Evolutionary conservation across 2,113 vertebrate genomes (phyloP).

Genomic region (Aphyosemion australe): DNA sequence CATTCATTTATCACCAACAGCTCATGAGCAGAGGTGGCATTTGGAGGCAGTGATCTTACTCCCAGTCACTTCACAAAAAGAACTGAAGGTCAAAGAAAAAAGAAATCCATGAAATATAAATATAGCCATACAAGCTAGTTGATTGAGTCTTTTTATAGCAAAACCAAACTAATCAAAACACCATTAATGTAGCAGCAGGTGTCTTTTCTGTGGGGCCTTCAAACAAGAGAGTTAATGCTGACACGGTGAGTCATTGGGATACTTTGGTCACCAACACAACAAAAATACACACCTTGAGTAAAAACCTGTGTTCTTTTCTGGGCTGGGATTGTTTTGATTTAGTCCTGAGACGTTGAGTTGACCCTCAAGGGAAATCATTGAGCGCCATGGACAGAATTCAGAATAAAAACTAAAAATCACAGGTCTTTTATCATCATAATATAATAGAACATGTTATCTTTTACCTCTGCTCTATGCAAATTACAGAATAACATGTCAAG

Average conservation of each 20-base stretch:
- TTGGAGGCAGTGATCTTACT: too few species aligned
- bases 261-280: constrained; percentile 16
- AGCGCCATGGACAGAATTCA: too few species aligned
- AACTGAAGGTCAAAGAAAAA: too few species aligned
- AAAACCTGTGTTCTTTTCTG: not conserved
- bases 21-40: too few species aligned
- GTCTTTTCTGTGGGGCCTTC: constrained; percentile 2
- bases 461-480: not conserved
- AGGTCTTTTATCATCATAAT: too few species aligned
- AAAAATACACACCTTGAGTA: constrained; percentile 13
- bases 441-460: too few species aligned
- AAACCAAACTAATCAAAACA: not conserved
- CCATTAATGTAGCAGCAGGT: constrained; percentile 6
- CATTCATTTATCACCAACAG: too few species aligned
- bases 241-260: constrained; percentile 22
- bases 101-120: too few species aligned
- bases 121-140: not conserved
- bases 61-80: too few species aligned
- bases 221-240: constrained; percentile 9
- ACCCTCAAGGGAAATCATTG: too few species aligned
- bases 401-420: not conserved
- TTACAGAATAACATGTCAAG: not conserved
- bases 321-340: constrained; percentile 3
- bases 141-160: not conserved
- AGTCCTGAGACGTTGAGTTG: not conserved